A percentile compares a stretch with the other conserved stretches of the same genome.
phyloP scores from a whole-genome alignment of 2,888 invertebrate species.

The Achlya flavicornis region DNA sequence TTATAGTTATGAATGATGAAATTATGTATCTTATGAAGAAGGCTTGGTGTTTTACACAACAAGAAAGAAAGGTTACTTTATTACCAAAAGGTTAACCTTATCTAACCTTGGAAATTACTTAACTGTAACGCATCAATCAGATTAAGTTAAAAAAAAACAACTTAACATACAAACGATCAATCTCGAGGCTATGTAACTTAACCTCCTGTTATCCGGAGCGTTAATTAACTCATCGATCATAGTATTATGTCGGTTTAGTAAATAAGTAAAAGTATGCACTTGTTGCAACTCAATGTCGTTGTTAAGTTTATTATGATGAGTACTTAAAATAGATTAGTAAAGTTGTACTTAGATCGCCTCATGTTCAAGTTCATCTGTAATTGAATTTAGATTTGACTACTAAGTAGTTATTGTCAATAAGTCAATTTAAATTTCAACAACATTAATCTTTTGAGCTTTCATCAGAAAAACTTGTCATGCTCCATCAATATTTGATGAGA shows the following conservation, averaged over 20 bases:
- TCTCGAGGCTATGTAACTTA: conserved; percentile 43
- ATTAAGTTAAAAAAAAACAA: conserved; percentile 19
- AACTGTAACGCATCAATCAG: conserved; percentile 23
- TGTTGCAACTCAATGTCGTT: conserved; percentile 7
- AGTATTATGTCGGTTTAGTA: conserved; percentile 17
- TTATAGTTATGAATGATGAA: no score
- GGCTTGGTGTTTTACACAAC: background rate
- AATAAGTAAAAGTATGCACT: background rate
- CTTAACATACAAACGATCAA: conserved; percentile 12
- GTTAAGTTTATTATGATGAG: conserved; percentile 12
- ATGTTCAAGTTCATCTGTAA: background rate
- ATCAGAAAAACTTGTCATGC: no score
- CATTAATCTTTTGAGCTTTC: no score
- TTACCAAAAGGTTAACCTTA: background rate
- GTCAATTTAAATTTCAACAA: no score
- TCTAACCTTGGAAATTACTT: conserved; percentile 22
- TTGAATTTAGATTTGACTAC: background rate
- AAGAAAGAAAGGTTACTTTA: background rate
- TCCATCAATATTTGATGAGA: no score
- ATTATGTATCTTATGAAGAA: no score
- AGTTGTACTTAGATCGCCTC: background rate
- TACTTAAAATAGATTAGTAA: background rate
- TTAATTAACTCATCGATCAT: conserved; percentile 56
- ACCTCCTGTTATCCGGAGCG: conserved; percentile 48
- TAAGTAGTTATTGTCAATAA: no score